Base-by-base conservation (phyloP, 2,888 invertebrate genomes). In the Asteroscopus sphinx region DNA sequence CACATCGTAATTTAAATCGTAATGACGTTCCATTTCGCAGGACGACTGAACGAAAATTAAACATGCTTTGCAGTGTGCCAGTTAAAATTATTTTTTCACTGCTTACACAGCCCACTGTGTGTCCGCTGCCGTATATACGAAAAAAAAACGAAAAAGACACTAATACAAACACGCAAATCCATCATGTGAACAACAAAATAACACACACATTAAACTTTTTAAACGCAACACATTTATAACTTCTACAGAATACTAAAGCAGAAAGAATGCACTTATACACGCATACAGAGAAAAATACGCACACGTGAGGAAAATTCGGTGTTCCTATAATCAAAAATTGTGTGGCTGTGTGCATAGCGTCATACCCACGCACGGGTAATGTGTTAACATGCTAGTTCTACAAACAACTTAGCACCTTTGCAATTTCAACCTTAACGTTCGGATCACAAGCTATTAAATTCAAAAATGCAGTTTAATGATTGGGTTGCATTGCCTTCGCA, bases 1-100 rank as follows among this genome's bases (percentile, higher is more conserved):
- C 85, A 90, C 82, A 89, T 87, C 88, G 92, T 91, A 93, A 93
- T 93, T 93, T 93, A 92, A 93, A 93, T 89, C 88, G 91, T 93
- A 93, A 93, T 93, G 93, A 92, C 92, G 91, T 91, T 90, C 91
- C 92, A 90, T 93, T 92, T 88, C 86, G 87, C 89, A 83, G 91
- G 90, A 90, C 91, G 90, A 90, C 88, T 90, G 89, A 91, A 89
- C 92, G 92, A 93, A 93, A 93, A 93, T 93, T 93, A 92, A 93
- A 93, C 93, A 89, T 87, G 86, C 83, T 88, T 85, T 89, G 87
- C 89, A 88, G 87, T 92, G 92, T 92, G 91, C 92, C 93, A 92
- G 92, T 93, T 93, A 88, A 93, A 91, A 93, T 91, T 92, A 93
- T 93, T 93, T 94, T 93, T 93, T 92, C 91, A 87, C 88, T 87